These are phyloP conservation scores for Pseudomyrmex concolor DNA, from an alignment of 1,140 invertebrate species.

Conservation along the genomic window DNA sequence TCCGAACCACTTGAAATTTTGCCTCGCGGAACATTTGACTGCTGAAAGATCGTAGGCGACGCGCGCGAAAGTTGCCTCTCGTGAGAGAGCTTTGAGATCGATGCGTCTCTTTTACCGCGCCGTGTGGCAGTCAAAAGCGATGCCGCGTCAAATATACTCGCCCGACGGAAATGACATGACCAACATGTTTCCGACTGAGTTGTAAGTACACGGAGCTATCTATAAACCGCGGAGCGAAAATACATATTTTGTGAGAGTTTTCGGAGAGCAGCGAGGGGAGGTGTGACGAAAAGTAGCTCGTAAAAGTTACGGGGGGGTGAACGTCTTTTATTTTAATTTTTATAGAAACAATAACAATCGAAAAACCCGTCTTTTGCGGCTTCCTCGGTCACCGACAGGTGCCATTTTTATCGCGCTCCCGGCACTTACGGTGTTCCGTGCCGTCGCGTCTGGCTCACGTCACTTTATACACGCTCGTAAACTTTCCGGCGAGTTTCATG, in stretches of 20 bases:
- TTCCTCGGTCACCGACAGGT: neutral
- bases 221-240: neutral
- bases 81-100: constrained; percentile 43
- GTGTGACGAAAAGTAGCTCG: too few relatives aligned
- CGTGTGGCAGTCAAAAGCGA: constrained; percentile 27
- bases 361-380: too few relatives aligned
- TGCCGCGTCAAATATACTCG: neutral
- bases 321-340: too few relatives aligned
- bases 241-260: neutral
- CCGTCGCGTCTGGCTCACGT: neutral
- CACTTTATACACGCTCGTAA: constrained; percentile 36
- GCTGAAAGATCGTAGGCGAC: neutral
- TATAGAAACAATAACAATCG: too few relatives aligned
- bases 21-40: constrained; percentile 2
- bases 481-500: constrained; percentile 14
- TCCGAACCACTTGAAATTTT: neutral
- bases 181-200: neutral
- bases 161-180: neutral
- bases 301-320: too few relatives aligned
- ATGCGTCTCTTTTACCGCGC: constrained; percentile 9
- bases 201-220: neutral
- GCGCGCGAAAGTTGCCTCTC: neutral
- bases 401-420: neutral
- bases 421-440: neutral
- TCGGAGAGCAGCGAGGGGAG: neutral